Percentiles rank a stretch among this genome's conserved stretches.
phyloP scores from a whole-genome alignment of 2,888 invertebrate species.

The Diadegma fenestrale region DNA sequence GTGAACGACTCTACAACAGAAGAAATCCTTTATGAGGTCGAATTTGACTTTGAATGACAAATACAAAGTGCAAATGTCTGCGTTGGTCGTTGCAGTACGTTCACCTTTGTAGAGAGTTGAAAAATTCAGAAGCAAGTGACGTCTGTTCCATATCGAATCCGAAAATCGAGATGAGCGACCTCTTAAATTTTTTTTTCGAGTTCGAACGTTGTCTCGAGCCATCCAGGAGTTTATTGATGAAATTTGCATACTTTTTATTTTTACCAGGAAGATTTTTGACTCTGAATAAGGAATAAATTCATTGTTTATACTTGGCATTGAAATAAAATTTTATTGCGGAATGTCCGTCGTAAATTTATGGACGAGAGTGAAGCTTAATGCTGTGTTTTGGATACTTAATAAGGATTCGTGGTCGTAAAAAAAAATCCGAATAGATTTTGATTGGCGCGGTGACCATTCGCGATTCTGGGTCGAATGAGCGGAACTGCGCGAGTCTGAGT shows the following conservation, averaged over 20 bases:
- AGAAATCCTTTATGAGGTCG: too few relatives aligned
- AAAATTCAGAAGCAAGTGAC: too few relatives aligned
- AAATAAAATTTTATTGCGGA: neutral
- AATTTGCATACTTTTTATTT: neutral
- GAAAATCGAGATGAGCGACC: too few relatives aligned
- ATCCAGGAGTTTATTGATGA: neutral
- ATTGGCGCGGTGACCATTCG: constrained; percentile 17
- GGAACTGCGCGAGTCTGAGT: constrained; percentile 60
- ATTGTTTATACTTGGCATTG: neutral
- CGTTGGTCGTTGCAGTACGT: too few relatives aligned
- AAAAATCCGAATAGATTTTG: neutral
- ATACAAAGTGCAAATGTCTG: too few relatives aligned
- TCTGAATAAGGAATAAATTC: neutral
- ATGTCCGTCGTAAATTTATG: neutral
- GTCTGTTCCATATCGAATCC: too few relatives aligned
- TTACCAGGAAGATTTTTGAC: neutral
- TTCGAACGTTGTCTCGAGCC: too few relatives aligned
- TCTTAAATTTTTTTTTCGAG: too few relatives aligned
- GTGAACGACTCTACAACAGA: too few relatives aligned
- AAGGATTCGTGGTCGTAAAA: neutral
- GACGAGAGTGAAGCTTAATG: neutral
- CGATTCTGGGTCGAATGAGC: constrained; percentile 66
- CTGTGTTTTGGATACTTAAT: neutral
- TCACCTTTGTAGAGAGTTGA: too few relatives aligned
- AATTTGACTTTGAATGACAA: too few relatives aligned